Conservation (phyloP, 30 jellyfish, hydroid and myxozoan genomes). For the Aurelia aurita complex sp. Pacific region DNA sequence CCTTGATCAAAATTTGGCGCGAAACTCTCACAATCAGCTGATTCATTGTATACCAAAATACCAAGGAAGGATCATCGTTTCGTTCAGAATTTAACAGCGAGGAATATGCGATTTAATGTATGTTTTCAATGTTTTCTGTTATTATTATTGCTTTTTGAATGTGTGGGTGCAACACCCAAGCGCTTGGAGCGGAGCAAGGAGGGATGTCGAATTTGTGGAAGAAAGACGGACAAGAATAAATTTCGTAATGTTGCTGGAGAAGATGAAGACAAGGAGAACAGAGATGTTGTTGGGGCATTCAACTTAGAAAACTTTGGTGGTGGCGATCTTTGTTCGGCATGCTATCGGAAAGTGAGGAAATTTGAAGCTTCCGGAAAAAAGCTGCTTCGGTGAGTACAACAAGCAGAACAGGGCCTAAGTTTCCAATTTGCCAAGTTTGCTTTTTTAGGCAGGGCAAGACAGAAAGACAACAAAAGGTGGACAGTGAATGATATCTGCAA, state of each 20-base stretch:
- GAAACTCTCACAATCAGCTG: conserved; percentile 11
- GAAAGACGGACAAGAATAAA: not conserved
- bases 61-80: not conserved
- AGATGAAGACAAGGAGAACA: not conserved
- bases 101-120: conserved; percentile 4
- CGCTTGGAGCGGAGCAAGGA: conserved; percentile 5
- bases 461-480: too few relatives aligned
- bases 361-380: conserved; percentile 1
- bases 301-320: not conserved
- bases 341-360: not conserved
- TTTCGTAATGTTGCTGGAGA: conserved; percentile 4
- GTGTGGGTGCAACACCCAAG: conserved; percentile 8
- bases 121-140: not conserved
- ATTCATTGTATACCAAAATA: conserved; percentile 3
- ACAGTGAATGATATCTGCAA: too few relatives aligned
- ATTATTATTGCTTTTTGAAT: not conserved
- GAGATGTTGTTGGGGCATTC: conserved; percentile 3
- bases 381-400: conserved; percentile 3
- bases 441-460: too few relatives aligned
- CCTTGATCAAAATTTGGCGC: conserved; percentile 7
- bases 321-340: not conserved
- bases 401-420: too few relatives aligned
- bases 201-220: not conserved
- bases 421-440: too few relatives aligned
- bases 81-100: not conserved